Evolutionary conservation across 2,888 invertebrate species (phyloP), one percentile per base, ranked within the genome.

Genomic region (Oscheius myriophilus): DNA sequence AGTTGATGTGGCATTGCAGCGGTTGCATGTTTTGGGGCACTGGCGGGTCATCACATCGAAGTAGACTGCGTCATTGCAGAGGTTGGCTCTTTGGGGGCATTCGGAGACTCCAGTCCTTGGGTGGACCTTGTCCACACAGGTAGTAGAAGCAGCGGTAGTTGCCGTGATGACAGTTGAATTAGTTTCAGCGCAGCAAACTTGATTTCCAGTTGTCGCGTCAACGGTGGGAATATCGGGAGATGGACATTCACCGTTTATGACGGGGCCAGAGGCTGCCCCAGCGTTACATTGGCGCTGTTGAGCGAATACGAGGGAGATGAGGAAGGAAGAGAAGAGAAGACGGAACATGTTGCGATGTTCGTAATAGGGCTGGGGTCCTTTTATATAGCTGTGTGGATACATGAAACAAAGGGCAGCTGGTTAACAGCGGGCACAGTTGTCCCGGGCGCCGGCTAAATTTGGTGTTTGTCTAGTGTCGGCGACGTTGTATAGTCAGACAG

Each of bases 31-130:
- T 1, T 12, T n/a, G n/a, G 59, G 59, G 41, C 59, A 59, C 12
- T 59, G 43, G 16, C 14, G 23, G n/a, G 39, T 45, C 59, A 59
- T 59, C 14, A 57, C 57, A 46, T 18, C 23, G 26, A 42, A 45
- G 46, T 59, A 59, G 46, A 45, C 9, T 11, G 43, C 45, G 43
- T 59, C 45, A 41, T 21, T n/a, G 18, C 59, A 59, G 18, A 59
- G 46, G 45, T 41, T 21, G 26, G 59, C 59, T 43, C 43, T 33
- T 41, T 21, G n/a, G 46, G 46, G 46, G 11, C 21, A 46, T 2
- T 21, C 46, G 26, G 54, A 25, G 26, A 54, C 18, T 18, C 49
- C 49, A 18, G 49, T 49, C 2, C 23, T 49, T n/a, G 16, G 16
- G 18, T 49, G 16, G 18, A 49, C 23, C 18, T 18, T 49, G 18